Base-by-base conservation (phyloP, 2,888 invertebrate genomes). In the Leucophenga montana region DNA sequence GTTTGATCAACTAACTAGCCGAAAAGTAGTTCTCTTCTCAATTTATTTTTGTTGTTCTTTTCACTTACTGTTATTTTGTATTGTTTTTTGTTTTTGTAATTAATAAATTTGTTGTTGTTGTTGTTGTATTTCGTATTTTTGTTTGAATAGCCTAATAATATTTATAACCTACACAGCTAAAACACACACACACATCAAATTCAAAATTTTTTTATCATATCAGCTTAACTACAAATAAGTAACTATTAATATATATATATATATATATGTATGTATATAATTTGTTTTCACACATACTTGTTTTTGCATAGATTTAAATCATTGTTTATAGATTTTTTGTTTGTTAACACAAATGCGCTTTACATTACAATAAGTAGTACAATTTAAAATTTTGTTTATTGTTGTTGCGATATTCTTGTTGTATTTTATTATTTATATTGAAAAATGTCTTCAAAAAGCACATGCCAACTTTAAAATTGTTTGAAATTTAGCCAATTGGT, bases 221-320 rank as follows among this genome's bases (percentile, higher is more conserved):
- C 18, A 50, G 50, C 50, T 50, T 50, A n/a, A 61, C 73, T 84
- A 85, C 76, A 80, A 80, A 80, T 85, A 80, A 79, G 84, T 83
- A 72, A 83, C 67, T 84, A 75, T 83, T 84, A 79, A 39, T 39
- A 39, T 39, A 39, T 27, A 27, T 27, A 27, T 27, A 39, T 39
- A 11, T 39, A 39, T 39, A 39, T 39, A 39, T n/a, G n/a, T n/a
- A n/a, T n/a, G 9, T 39, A 39, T 39, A 39, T 73, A 84, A 77
- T 71, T 39, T 50, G 14, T 50, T 50, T 50, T 50, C 27, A 27
- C 27, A 27, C 4, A 27, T n/a, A 1, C 2, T 16, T n/a, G 5
- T 6, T 50, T 50, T 50, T 50, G 18, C 50, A n/a, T 39, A 39
- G 39, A 39, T 39, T 39, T 39, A 8, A 39, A 39, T 50, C 6